Percentiles rank a stretch among this genome's conserved stretches.
Evolutionary conservation across 2,113 vertebrate species (phyloP).

Genomic region (Xerus inauris): DNA sequence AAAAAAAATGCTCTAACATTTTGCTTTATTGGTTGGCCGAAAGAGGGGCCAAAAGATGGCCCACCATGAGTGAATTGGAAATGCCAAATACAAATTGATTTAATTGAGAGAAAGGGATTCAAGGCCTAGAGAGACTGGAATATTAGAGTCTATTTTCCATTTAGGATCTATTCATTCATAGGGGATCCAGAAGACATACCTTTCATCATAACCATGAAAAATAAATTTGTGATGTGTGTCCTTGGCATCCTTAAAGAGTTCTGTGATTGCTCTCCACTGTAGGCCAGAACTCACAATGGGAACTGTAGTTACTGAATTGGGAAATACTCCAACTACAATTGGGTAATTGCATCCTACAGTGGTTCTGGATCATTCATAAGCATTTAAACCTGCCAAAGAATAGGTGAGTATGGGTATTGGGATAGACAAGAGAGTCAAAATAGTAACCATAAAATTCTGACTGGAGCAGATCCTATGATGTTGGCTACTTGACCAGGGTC

Average conservation of each 20-base stretch:
- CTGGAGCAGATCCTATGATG: background rate
- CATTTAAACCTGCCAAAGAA: background rate
- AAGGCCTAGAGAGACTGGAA: background rate
- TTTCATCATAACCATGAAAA: background rate
- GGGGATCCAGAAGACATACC: background rate
- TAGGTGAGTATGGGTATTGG: too few relatives aligned
- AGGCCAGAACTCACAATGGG: background rate
- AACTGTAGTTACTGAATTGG: background rate
- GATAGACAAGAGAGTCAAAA: background rate
- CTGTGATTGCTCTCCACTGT: background rate
- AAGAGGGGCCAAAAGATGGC: background rate
- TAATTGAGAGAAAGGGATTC: background rate
- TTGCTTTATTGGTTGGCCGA: background rate
- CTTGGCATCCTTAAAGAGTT: background rate
- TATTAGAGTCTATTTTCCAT: background rate
- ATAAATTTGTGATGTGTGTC: background rate
- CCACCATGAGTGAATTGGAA: background rate
- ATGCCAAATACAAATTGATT: background rate
- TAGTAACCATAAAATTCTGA: background rate
- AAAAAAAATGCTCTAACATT: background rate
- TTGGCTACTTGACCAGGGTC: background rate
- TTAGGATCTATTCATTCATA: background rate
- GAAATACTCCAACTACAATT: background rate
- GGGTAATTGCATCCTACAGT: background rate
- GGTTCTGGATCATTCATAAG: background rate